These are phyloP conservation scores for Rhodeus uyekii DNA, from an alignment of 2,797 vertebrate genomes.

Conservation along the genomic window DNA sequence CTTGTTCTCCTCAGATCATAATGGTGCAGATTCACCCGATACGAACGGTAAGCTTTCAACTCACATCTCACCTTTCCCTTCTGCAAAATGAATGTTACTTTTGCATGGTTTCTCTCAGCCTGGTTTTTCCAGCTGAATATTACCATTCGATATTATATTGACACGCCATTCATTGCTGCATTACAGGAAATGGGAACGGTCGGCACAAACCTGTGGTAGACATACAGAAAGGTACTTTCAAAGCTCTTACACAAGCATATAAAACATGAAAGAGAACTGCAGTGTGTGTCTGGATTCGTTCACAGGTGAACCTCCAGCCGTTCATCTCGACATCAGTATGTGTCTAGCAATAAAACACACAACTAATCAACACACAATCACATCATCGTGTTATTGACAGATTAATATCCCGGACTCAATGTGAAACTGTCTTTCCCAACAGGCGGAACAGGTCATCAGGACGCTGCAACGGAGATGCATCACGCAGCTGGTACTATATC, in stretches of 20 bases:
- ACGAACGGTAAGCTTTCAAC: constrained; percentile 54
- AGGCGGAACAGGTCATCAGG: constrained; percentile 42
- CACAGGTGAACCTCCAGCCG: constrained; percentile 47
- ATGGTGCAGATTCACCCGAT: constrained; percentile 55
- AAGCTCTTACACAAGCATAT: not conserved
- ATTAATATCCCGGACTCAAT: not conserved
- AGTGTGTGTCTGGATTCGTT: constrained; percentile 33
- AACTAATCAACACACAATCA: not conserved
- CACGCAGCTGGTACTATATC: constrained; percentile 45
- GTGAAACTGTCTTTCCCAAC: constrained; percentile 18
- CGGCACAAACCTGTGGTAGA: constrained; percentile 67
- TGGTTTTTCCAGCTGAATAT: not conserved
- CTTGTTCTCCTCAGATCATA: constrained; percentile 46
- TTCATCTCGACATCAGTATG: constrained; percentile 50
- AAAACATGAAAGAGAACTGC: not conserved
- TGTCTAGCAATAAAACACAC: constrained; percentile 10
- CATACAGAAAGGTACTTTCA: constrained; percentile 63
- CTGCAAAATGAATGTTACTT: not conserved
- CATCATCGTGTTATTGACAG: constrained; percentile 1
- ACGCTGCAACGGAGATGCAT: constrained; percentile 33
- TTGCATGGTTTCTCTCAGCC: not conserved
- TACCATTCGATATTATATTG: not conserved
- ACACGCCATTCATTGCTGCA: not conserved
- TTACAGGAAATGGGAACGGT: constrained; percentile 68
- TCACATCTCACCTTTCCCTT: too few species aligned